Conservation (phyloP, 2,888 invertebrate genomes). For the Cepaea hortensis region DNA sequence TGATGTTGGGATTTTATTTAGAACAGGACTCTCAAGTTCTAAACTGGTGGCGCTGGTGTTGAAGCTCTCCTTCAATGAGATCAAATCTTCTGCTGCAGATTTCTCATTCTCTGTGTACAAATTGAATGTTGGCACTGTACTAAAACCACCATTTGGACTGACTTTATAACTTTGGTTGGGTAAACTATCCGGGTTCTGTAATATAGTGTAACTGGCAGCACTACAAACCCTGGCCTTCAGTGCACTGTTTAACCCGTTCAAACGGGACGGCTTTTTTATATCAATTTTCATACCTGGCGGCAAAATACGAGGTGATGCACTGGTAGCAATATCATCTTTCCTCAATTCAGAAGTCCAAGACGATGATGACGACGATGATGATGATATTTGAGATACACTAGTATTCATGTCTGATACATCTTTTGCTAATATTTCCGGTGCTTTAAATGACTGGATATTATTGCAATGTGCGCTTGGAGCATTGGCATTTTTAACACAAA, state of each 20-base stretch:
- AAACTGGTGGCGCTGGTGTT: neutral
- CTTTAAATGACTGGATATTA: slow-evolving; percentile 31
- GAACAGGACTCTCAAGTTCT: neutral
- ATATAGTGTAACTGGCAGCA: neutral
- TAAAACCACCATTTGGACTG: neutral
- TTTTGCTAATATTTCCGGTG: slow-evolving; percentile 10
- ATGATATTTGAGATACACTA: neutral
- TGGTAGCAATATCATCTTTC: slow-evolving; percentile 9
- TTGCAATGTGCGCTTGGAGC: neutral
- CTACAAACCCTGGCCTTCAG: neutral
- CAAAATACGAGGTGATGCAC: slow-evolving; percentile 41
- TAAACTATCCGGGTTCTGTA: slow-evolving; percentile 29
- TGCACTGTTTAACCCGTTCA: slow-evolving; percentile 27
- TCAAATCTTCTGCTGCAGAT: slow-evolving; percentile 44
- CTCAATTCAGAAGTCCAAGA: slow-evolving; percentile 36
- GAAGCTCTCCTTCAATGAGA: slow-evolving; percentile 44
- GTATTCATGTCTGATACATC: slow-evolving; percentile 5
- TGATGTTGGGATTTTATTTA: neutral
- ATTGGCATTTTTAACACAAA: neutral
- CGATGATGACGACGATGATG: neutral
- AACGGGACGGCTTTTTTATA: slow-evolving; percentile 33
- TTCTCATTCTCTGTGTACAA: slow-evolving; percentile 46
- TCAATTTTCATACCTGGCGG: slow-evolving; percentile 48
- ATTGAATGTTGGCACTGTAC: slow-evolving; percentile 3
- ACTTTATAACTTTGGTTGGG: slow-evolving; percentile 27